Base-by-base conservation (phyloP, 2,113 vertebrate genomes). In the Esox niger region DNA sequence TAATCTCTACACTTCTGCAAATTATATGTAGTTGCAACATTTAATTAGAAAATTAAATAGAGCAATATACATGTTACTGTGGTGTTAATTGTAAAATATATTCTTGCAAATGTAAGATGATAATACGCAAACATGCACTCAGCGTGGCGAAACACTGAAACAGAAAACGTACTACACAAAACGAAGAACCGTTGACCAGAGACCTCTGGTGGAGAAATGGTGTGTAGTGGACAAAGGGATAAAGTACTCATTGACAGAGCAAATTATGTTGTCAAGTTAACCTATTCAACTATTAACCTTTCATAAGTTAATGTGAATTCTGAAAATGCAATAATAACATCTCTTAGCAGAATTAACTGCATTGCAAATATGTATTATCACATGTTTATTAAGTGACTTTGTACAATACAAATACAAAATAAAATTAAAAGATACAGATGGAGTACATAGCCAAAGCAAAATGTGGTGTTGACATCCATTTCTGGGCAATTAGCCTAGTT, bases 361-460 rank as follows among this genome's bases (percentile, higher is more conserved):
- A 74, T 64, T 63, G 11, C 66, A 47, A 47, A 11, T 77, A 59
- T 17, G 29, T 86, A 85, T 90, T 93, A 93, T 95, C 94, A 97
- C 96, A 96, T 93, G 91, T 98, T 99, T 99, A 99, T 99, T 99
- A 96, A 97, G 95, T 96, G 95, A 96, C 94, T 94, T 96, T 98
- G 93, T 97, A 98, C 95, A 97, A 95, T 97, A 98, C 94, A 95
- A 97, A 98, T 92, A 93, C 94, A 95, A 91, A 91, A 90, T 88
- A 90, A 90, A 88, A 88, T 87, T n/a, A 74, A 85, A 86, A 94
- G 96, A 95, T 95, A 96, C 93, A 96, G 92, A 94, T 93, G 92
- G 93, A 94, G 90, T 95, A 96, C 93, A 95, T 94, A 93, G 94
- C 95, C 93, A 95, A 94, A 95, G 91, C 92, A 94, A 94, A 93